These are phyloP conservation scores for Apostichopus leukothele DNA, from an alignment of 53 echinoderm and acorn worm genomes.

Conservation along the genomic window DNA sequence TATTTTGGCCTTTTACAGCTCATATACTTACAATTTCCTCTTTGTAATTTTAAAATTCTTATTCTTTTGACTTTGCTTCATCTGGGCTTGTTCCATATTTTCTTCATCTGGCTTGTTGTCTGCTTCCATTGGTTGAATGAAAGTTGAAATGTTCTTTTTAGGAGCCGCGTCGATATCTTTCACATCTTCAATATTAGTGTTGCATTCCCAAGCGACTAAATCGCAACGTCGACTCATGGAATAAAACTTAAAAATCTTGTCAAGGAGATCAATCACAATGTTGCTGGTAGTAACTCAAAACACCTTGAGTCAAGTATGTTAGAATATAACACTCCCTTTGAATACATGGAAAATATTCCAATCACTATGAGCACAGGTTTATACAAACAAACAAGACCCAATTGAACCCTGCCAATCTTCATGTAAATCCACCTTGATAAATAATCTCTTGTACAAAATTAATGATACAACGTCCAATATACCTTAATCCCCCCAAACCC, in stretches of 20 bases:
- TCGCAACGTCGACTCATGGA: constrained; percentile 77
- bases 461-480: too few relatives aligned
- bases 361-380: too few relatives aligned
- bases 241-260: constrained; percentile 61
- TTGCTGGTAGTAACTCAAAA: too few relatives aligned
- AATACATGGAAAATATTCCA: too few relatives aligned
- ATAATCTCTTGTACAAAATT: too few relatives aligned
- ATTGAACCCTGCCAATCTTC: too few relatives aligned
- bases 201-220: constrained; percentile 87
- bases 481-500: too few relatives aligned
- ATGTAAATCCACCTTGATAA: too few relatives aligned
- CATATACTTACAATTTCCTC: constrained; percentile 46
- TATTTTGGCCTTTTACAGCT: too few relatives aligned
- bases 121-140: constrained; percentile 18
- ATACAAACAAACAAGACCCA: too few relatives aligned
- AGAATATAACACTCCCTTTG: too few relatives aligned
- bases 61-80: constrained; percentile 40
- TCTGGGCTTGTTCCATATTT: constrained; percentile 34
- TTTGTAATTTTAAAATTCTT: constrained; percentile 56
- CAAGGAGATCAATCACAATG: neutral
- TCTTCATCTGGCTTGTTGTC: constrained; percentile 28
- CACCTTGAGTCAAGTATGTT: too few relatives aligned
- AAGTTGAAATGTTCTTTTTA: constrained; percentile 18
- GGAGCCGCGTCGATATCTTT: constrained; percentile 43
- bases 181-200: constrained; percentile 73